A percentile compares a stretch with the other conserved stretches of the same genome.
These are phyloP conservation scores for Alloplasta piceator DNA, from an alignment of 2,888 invertebrate species.

Conservation along the genomic window DNA sequence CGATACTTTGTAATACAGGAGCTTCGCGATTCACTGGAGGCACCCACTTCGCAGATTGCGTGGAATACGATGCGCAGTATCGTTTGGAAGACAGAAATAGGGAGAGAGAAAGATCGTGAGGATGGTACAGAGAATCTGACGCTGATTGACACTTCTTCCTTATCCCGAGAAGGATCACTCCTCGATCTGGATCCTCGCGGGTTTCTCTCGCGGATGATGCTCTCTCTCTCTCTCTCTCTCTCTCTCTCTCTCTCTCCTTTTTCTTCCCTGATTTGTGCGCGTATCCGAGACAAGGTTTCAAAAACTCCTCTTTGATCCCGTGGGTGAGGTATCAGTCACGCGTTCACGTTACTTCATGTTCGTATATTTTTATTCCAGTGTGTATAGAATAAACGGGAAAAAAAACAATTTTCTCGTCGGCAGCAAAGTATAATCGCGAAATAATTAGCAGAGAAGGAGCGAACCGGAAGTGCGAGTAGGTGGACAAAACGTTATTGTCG, in stretches of 20 bases:
- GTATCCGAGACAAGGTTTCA: not conserved
- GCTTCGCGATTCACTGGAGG: conserved; percentile 35
- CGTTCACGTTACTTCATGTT: not conserved
- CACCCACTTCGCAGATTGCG: conserved; percentile 72
- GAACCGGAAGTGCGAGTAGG: conserved; percentile 23
- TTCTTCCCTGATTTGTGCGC: not conserved
- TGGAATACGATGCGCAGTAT: conserved; percentile 69
- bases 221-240: not conserved
- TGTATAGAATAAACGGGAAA: conserved; percentile 1
- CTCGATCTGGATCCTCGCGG: conserved; percentile 46
- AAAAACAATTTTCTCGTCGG: not conserved
- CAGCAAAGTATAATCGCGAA: conserved; percentile 22
- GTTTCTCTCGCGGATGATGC: conserved; percentile 19
- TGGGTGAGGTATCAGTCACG: conserved; percentile 22
- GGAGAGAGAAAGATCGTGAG: conserved; percentile 8
- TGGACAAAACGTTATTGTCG: conserved; percentile 39
- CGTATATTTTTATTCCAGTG: not conserved
- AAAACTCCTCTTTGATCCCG: not conserved
- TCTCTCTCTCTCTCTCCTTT: not conserved
- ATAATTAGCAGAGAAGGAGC: conserved; percentile 37
- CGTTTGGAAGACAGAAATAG: not conserved
- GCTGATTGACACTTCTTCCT: conserved; percentile 80
- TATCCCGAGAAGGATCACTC: conserved; percentile 72
- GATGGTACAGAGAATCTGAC: conserved; percentile 60
- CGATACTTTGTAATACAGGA: conserved; percentile 14